These are phyloP conservation scores for Papilio polytes DNA, from an alignment of 1,140 invertebrate species.

Conservation along the genomic window DNA sequence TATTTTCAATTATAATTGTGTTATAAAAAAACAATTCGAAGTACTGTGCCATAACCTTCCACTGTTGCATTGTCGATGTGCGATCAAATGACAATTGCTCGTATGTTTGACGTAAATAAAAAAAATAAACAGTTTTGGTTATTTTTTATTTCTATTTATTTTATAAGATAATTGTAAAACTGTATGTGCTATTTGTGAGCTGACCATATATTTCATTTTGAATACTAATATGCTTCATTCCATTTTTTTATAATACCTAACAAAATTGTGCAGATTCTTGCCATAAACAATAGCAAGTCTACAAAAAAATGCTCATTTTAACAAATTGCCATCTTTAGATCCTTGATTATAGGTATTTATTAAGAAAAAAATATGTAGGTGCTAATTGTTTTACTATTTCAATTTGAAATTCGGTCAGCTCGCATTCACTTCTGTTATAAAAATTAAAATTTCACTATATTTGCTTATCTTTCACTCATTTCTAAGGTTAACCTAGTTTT, in stretches of 20 bases:
- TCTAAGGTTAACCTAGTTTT: constrained; percentile 61
- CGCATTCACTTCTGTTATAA: constrained; percentile 8
- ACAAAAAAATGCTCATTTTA: background rate
- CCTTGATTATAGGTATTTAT: background rate
- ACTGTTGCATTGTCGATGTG: constrained; percentile 30
- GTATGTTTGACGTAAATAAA: constrained; percentile 13
- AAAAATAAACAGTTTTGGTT: constrained; percentile 23
- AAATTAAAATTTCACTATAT: constrained; percentile 40
- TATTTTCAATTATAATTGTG: constrained; percentile 26
- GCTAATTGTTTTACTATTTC: background rate
- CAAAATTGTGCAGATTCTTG: background rate
- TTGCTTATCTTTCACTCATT: constrained; percentile 49
- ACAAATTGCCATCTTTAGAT: background rate
- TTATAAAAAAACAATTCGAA: constrained; percentile 9
- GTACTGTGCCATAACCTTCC: constrained; percentile 34
- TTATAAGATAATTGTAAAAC: constrained; percentile 25
- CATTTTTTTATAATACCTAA: background rate
- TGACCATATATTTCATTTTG: constrained; percentile 26
- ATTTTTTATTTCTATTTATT: constrained; percentile 31
- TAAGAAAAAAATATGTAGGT: background rate
- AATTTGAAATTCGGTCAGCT: constrained; percentile 26
- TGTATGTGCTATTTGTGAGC: constrained; percentile 34
- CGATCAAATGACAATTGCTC: constrained; percentile 16
- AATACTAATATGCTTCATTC: background rate
- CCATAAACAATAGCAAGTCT: background rate